Evolutionary conservation across 1,140 invertebrate species (phyloP).

Genomic region (Dreissena rostriformis): DNA sequence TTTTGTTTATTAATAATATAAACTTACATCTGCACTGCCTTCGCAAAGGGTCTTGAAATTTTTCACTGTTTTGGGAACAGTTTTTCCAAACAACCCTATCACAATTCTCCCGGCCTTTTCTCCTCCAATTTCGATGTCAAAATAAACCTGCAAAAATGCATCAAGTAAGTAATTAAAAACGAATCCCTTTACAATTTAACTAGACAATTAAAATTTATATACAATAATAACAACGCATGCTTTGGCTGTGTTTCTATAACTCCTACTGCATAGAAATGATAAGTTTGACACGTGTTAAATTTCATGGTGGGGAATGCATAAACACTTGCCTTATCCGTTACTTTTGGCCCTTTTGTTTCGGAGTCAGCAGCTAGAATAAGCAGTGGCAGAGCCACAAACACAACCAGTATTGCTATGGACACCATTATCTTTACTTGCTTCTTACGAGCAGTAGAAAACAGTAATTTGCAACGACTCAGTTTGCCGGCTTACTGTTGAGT

Average conservation of each 20-base stretch:
- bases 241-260: too few species aligned
- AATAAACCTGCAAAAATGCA: conserved; percentile 87
- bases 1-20: too few species aligned
- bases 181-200: too few species aligned
- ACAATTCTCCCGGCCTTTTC: conserved; percentile 91
- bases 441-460: neutral
- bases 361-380: conserved; percentile 32
- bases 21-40: conserved; percentile 47
- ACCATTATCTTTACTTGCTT: conserved; percentile 16
- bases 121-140: conserved; percentile 93
- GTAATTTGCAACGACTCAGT: conserved; percentile 13
- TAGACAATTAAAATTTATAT: too few species aligned
- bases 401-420: neutral
- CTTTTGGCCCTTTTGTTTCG: conserved; percentile 86
- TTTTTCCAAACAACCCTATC: conserved; percentile 96
- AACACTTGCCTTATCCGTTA: conserved; percentile 87
- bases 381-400: conserved; percentile 33
- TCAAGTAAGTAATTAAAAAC: conserved; percentile 2
- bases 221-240: too few species aligned
- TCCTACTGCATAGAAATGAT: too few species aligned
- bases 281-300: neutral
- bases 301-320: conserved; percentile 7
- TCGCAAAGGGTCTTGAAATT: conserved; percentile 88
- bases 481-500: conserved; percentile 19
- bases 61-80: conserved; percentile 95